Base-by-base conservation (phyloP, 2,888 invertebrate genomes). In the Notodonta dromedarius region DNA sequence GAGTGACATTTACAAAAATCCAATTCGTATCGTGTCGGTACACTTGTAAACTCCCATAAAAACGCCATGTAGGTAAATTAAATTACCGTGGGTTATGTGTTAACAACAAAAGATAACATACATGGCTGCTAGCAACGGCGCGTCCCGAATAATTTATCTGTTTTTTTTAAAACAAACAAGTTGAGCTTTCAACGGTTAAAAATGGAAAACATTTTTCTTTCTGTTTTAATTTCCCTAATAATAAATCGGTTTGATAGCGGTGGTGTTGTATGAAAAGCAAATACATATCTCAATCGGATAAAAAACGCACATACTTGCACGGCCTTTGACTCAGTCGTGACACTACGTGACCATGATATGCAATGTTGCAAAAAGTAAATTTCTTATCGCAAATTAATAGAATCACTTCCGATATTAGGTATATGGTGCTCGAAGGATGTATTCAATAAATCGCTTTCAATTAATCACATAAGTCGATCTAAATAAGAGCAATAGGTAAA, bases 91-190 rank as follows among this genome's bases (percentile, higher is more conserved):
- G 40, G 35, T 12, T 53, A 53, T 16, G 14, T 55, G 40, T 14
- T 40, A 55, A 55, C 11, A 55, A 39, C 39, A 55, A 40, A 35
- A 40, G 55, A 55, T 40, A 55, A 55, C 55, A 55, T 40, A 55
- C 55, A 55, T 40, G 40, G 16, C 40, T n/a, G 55, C 14, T 16
- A 40, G 40, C 55, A 54, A 55, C 13, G 14, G 40, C 50, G 52
- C 40, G 14, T 14, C 14, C n/a, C n/a, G 13, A 14, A 16, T 55
- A 55, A 55, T 55, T 39, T 55, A 39, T 40, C 55, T n/a, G n/a
- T 55, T 55, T 39, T 55, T 39, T 14, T 8, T 3, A 11, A 55
- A 39, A 55, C 14, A 40, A 55, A 53, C 35, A 12, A 53, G 55
- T 40, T 14, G 55, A 40, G 55, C n/a, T 40, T 55, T 14, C 40